A percentile compares a stretch with the other conserved stretches of the same genome.
Conservation (phyloP, 2,888 invertebrate species). For the Trichopria drosophilae region DNA sequence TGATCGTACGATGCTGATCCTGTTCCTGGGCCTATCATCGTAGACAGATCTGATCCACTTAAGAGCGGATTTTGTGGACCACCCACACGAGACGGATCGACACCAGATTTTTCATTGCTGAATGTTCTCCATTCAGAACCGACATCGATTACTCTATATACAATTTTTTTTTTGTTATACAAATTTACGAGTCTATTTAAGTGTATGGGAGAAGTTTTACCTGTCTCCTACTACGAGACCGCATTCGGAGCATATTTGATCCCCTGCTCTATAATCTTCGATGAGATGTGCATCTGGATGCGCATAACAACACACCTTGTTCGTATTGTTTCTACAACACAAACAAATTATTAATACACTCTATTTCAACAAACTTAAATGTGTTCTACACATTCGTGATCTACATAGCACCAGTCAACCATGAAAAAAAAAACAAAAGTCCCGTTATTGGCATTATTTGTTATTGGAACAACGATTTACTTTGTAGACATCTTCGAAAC, state of each 20-base stretch:
- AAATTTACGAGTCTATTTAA: no score
- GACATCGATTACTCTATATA: slow-evolving; percentile 93
- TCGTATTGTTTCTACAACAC: slow-evolving; percentile 65
- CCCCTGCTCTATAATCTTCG: slow-evolving; percentile 98
- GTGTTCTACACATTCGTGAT: no score
- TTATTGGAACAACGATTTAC: no score
- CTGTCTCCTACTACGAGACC: slow-evolving; percentile 99
- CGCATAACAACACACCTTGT: slow-evolving; percentile 85
- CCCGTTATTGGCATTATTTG: no score
- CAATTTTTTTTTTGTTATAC: slow-evolving; percentile 3
- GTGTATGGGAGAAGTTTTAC: slow-evolving; percentile 58
- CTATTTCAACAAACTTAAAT: no score
- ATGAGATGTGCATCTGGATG: slow-evolving; percentile 96
- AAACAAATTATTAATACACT: slow-evolving; percentile 56
- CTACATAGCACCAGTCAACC: no score
- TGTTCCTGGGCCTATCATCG: slow-evolving; percentile 81
- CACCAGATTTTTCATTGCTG: slow-evolving; percentile 95
- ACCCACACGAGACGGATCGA: slow-evolving; percentile 99
- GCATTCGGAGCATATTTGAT: slow-evolving; percentile 98
- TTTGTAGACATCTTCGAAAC: no score
- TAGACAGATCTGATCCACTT: slow-evolving; percentile 93
- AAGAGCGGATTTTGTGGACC: slow-evolving; percentile 97
- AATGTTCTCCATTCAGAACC: slow-evolving; percentile 99
- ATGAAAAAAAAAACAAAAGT: no score
- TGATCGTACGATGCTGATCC: slow-evolving; percentile 85